phyloP scores from a whole-genome alignment of 1,140 invertebrate species.

The Drosophila nannoptera region DNA sequence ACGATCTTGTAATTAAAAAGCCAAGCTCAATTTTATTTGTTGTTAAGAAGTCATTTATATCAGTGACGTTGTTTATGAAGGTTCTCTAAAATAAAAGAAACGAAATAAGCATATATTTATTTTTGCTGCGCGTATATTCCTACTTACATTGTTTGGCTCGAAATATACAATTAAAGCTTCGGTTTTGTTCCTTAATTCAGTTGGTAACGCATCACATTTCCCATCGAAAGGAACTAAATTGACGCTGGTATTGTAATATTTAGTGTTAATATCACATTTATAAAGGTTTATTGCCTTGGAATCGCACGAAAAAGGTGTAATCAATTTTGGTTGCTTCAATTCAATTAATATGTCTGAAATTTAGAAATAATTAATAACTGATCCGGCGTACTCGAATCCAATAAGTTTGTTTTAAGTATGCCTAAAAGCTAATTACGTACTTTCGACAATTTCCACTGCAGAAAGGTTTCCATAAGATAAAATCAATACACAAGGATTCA shows the following conservation, averaged over 20 bases:
- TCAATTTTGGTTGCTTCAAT: conserved; percentile 42
- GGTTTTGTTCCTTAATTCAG: conserved; percentile 34
- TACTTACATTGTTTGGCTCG: conserved; percentile 44
- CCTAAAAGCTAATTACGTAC: conserved; percentile 22
- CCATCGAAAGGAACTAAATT: conserved; percentile 51
- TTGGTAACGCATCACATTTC: conserved; percentile 45
- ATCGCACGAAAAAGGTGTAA: conserved; percentile 12
- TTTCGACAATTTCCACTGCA: conserved; percentile 45
- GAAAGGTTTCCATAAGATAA: conserved; percentile 44
- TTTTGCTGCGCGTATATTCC: not conserved
- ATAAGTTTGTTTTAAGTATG: not conserved
- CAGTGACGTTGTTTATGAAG: conserved; percentile 41
- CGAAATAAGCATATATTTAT: not conserved
- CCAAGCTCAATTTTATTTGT: conserved; percentile 51
- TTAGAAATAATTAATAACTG: not conserved
- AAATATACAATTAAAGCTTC: conserved; percentile 59
- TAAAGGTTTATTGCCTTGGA: conserved; percentile 23
- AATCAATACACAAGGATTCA: conserved; percentile 51
- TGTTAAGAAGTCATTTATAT: conserved; percentile 35
- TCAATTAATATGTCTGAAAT: conserved; percentile 44
- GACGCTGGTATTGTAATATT: conserved; percentile 51
- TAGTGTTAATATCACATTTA: conserved; percentile 52
- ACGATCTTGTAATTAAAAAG: conserved; percentile 45
- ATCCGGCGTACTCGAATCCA: not conserved
- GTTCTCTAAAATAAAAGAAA: conserved; percentile 29